phyloP scores from a whole-genome alignment of 2,797 vertebrate genomes.

The Synanceia verrucosa region DNA sequence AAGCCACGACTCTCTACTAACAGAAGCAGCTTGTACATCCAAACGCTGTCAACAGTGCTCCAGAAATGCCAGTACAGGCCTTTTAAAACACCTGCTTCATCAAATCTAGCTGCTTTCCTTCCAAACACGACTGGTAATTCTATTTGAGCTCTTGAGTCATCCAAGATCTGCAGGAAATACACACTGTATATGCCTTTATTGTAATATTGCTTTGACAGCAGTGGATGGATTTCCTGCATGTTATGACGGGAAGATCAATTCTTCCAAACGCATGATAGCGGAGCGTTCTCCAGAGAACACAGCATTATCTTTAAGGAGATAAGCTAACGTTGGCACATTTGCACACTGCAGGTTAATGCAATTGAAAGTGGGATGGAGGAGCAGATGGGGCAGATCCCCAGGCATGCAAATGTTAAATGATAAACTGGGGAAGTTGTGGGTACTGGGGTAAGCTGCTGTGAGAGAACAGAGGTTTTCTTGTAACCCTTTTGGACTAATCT shows the following conservation, averaged over 20 bases:
- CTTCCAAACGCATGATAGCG: conserved; percentile 49
- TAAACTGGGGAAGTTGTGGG: conserved; percentile 58
- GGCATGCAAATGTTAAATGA: conserved; percentile 48
- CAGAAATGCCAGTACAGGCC: conserved; percentile 36
- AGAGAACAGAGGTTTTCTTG: conserved; percentile 59
- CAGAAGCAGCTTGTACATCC: conserved; percentile 37
- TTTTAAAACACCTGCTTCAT: conserved; percentile 58
- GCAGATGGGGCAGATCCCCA: conserved; percentile 28
- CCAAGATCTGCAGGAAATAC: conserved; percentile 59
- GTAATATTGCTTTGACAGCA: conserved; percentile 73
- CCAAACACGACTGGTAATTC: conserved; percentile 40
- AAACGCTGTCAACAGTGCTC: conserved; percentile 26
- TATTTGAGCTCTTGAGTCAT: conserved; percentile 43
- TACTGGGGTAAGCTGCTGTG: conserved; percentile 32
- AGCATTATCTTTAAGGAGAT: conserved; percentile 71
- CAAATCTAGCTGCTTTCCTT: conserved; percentile 40
- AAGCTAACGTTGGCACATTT: conserved; percentile 73
- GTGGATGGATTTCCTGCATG: conserved; percentile 65
- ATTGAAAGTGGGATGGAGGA: conserved; percentile 48
- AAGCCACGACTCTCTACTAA: conserved; percentile 30
- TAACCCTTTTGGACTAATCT: conserved; percentile 68
- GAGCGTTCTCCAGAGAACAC: conserved; percentile 60
- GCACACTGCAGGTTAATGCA: conserved; percentile 68
- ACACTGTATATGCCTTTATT: conserved; percentile 29
- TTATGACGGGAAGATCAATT: conserved; percentile 71